Evolutionary conservation across 2,888 invertebrate species (phyloP), one percentile per base, ranked within the genome.

Genomic region (Sphaeridia pumilis): DNA sequence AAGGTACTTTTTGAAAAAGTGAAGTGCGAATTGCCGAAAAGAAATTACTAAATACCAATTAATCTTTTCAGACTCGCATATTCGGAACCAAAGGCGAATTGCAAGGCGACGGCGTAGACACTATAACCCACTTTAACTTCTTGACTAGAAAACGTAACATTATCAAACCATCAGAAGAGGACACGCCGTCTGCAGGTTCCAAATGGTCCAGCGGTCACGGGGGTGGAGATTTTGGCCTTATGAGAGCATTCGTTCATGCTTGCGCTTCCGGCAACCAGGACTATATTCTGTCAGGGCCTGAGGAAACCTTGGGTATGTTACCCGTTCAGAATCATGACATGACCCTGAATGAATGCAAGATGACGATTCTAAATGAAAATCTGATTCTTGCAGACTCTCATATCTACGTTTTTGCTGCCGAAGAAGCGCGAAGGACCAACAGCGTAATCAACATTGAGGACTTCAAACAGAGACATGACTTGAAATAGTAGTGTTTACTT

Each of bases 41-140:
- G n/a, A n/a, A n/a, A n/a, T n/a, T n/a, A n/a, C n/a, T n/a, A n/a
- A n/a, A n/a, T n/a, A n/a, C n/a, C n/a, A n/a, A n/a, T n/a, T n/a
- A n/a, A 26, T 21, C 5, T 43, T 20, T 47, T 3, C 26, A 70
- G 60, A 68, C 69, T 12, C 67, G 63, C 36, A 65, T 73, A n/a
- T 71, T 69, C 67, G 73, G 73, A 3, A 70, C 70, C 2, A 68
- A 65, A 63, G 72, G 67, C 3, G 58, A 66, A 52, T 44, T 67
- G 17, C 58, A 57, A 43, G 66, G 66, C 34, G 61, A 65, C 35
- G 66, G 66, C 2, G 56, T 53, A 1, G 61, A 60, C 35, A 48
- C 53, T 17, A 52, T 66, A 14, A 51, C 47, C 41, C 52, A 59
- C 4, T 64, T 55, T 46, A 63, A 65, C 38, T 66, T 66, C 46